Conservation (phyloP, 1,140 invertebrate species). For the Brachystomella parvula region DNA sequence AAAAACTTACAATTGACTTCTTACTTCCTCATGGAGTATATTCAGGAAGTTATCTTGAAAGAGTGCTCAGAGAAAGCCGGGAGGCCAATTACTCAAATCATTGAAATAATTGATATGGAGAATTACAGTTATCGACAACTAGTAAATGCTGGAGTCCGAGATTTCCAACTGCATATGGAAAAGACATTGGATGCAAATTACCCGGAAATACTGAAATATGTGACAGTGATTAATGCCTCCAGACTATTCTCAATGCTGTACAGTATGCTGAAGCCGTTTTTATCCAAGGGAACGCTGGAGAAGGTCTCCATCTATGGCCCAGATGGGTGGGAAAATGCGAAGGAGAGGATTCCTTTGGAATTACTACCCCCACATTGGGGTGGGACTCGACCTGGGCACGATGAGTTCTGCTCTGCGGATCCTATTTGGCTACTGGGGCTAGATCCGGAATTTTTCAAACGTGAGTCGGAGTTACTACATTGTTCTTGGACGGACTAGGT, state of each 20-base stretch:
- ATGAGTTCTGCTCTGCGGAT: constrained; percentile 18
- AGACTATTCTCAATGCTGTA: constrained; percentile 15
- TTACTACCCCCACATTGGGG: constrained; percentile 14
- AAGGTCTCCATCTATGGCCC: constrained; percentile 14
- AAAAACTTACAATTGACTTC: not conserved
- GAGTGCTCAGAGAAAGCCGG: not conserved
- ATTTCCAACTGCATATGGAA: not conserved
- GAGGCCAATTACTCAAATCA: constrained; percentile 1
- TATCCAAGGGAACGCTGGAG: constrained; percentile 12
- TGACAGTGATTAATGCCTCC: constrained; percentile 16
- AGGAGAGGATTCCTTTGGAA: not conserved
- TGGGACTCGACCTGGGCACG: constrained; percentile 7
- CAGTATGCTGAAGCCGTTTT: constrained; percentile 14
- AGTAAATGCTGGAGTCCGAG: not conserved
- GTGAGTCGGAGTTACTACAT: not conserved
- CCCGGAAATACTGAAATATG: constrained; percentile 9
- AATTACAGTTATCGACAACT: constrained; percentile 9
- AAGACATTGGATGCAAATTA: constrained; percentile 16
- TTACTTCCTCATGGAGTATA: not conserved
- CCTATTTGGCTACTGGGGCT: constrained; percentile 8
- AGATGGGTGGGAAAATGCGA: not conserved
- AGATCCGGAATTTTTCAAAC: not conserved
- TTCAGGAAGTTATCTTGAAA: not conserved
- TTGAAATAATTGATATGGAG: constrained; percentile 10
- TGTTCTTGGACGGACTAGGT: no score